Evolutionary conservation across 2,888 invertebrate species (phyloP), one percentile per base, ranked within the genome.

Genomic region (Ormyrus thymus): DNA sequence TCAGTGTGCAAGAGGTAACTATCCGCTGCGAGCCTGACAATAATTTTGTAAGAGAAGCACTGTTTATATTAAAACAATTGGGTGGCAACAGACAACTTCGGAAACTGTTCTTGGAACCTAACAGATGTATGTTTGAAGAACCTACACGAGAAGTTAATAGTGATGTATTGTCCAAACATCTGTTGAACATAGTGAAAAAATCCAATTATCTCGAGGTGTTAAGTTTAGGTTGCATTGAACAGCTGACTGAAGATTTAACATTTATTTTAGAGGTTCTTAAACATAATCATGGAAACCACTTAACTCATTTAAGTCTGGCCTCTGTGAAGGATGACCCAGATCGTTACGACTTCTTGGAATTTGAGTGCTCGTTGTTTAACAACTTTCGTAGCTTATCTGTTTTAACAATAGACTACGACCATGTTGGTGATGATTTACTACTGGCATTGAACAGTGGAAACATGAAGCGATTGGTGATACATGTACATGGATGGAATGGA

Each of bases 321-420:
- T 94, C 94, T 70, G 92, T 95, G 50, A 95, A 95, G 89, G 94
- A 94, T 87, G 94, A 95, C 91, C 94, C 95, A 77, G 92, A 93
- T 85, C 92, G 92, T 85, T 95, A 95, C 90, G 91, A 92, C 70
- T 90, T 92, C 66, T 88, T 91, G 50, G 91, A 92, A 83, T 91
- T 94, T 80, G 91, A 93, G 85, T 91, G 92, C 71, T 88, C 90
- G 70, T 88, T 92, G 81, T 92, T 95, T 83, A 90, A 91, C 82
- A 91, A 92, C 71, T 95, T 94, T 86, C 74, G 81, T 68, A 85
- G 84, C 81, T 84, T 90, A 15, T 83, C 87, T 6, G 77, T 87
- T 43, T 89, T 93, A 82, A 92, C 92, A 83, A 87, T 93, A 84
- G 93, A 93, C 87, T 92, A 92, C 82, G 92, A 93, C 85, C 91